A percentile compares a stretch with the other conserved stretches of the same genome.
These are phyloP conservation scores for Drosophila kambysellisi DNA, from an alignment of 2,888 invertebrate species.

Conservation along the genomic window DNA sequence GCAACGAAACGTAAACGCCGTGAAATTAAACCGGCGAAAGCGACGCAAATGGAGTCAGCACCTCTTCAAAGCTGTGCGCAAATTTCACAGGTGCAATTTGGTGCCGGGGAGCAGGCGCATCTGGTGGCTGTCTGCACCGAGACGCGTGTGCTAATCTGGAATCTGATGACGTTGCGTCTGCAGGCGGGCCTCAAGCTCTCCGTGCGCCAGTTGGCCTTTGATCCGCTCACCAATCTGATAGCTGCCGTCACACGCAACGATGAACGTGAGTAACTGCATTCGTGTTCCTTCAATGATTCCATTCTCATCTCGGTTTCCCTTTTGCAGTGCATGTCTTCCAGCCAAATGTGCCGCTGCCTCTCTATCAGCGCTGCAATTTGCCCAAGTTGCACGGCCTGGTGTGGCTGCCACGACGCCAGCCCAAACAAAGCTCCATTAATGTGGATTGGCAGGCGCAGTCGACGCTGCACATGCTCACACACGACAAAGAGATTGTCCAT, in stretches of 20 bases:
- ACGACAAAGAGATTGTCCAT: constrained; percentile 86
- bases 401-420: constrained; percentile 87
- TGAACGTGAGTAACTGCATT: constrained; percentile 86
- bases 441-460: constrained; percentile 88
- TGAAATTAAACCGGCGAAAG: background rate
- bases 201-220: constrained; percentile 86
- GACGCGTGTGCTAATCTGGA: constrained; percentile 88
- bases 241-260: constrained; percentile 88
- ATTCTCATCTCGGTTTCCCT: background rate
- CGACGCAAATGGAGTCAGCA: constrained; percentile 7
- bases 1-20: constrained; percentile 18
- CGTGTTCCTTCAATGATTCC: background rate
- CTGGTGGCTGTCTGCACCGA: constrained; percentile 85
- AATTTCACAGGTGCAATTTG: constrained; percentile 83
- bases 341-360: constrained; percentile 86
- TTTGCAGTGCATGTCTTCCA: constrained; percentile 88
- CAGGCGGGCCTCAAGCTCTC: constrained; percentile 86
- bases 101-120: constrained; percentile 81
- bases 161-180: constrained; percentile 88
- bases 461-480: constrained; percentile 88
- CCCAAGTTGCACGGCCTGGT: constrained; percentile 86
- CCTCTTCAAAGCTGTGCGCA: constrained; percentile 68
- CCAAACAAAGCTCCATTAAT: constrained; percentile 85
- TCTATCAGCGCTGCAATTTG: constrained; percentile 86
- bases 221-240: constrained; percentile 88